phyloP scores from a whole-genome alignment of 53 echinoderm and acorn worm genomes.

The Arbacia lixula region DNA sequence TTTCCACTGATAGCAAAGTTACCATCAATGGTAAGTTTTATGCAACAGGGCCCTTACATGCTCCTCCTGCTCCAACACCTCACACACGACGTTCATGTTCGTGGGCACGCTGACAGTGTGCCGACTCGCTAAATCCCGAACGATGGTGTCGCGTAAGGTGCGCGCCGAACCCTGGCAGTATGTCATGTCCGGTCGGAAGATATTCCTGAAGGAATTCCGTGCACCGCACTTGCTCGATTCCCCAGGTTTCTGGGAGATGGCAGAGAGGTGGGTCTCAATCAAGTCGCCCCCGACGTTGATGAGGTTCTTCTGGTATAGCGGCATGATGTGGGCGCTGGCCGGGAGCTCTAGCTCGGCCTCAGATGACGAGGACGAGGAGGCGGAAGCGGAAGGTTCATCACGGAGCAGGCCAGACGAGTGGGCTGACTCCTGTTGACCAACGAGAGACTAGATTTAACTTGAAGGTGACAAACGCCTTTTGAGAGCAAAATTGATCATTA shows the following conservation, averaged over 20 bases:
- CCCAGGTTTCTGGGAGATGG: conserved; percentile 82
- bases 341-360: conserved; percentile 7
- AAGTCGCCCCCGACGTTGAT: conserved; percentile 72
- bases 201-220: conserved; percentile 91
- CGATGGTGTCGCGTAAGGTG: conserved; percentile 61
- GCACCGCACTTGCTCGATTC: conserved; percentile 55
- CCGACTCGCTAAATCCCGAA: conserved; percentile 40
- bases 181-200: conserved; percentile 95
- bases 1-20: too few species aligned
- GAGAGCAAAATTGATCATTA: too few species aligned
- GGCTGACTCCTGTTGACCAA: too few species aligned
- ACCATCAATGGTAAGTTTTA: too few species aligned
- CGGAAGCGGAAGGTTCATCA: background rate
- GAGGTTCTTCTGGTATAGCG: conserved; percentile 72
- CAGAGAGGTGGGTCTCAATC: conserved; percentile 71
- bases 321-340: conserved; percentile 67
- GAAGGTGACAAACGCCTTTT: too few species aligned
- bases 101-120: background rate
- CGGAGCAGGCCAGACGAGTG: background rate
- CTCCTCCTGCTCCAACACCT: conserved; percentile 44
- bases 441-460: too few species aligned
- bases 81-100: conserved; percentile 10
- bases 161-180: conserved; percentile 87
- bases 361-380: background rate
- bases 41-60: too few species aligned